Evolutionary conservation across 2,888 invertebrate species (phyloP), one percentile per base, ranked within the genome.

Genomic region (Theretra japonica): DNA sequence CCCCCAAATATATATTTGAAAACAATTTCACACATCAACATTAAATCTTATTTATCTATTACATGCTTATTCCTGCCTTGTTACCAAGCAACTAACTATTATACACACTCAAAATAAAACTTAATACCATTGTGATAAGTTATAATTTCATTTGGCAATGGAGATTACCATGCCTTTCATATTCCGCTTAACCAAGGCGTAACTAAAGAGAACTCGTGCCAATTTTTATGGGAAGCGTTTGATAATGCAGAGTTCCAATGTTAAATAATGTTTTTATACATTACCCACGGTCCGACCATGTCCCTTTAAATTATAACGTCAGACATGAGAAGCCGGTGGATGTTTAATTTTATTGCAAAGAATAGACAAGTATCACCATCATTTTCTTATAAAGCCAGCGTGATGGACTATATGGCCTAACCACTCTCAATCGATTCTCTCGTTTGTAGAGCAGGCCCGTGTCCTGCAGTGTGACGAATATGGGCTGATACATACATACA

Each of bases 131-230:
- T 0, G 0, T 0, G 19, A 73, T 74, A 80, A 53, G 71, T 73
- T 70, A 23, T 21, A 48, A 8, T 56, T 72, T 75, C 6, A 17
- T 53, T 50, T 74, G 71, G 2, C 11, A 17, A 0, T 28, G 23
- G 21, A 28, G 30, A 70, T 68, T 50, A 62, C 19, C 23, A 57
- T 30, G 56, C 53, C n/a, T 65, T 72, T 70, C 65, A 70, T 73
- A 68, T 60, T 71, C 58, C 41, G 69, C 21, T 70, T 53, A 23
- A 70, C 72, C 70, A 70, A 79, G 74, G 84, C 90, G 91, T 89
- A 79, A 79, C 92, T 77, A 92, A 93, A 87, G 70, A 78, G 79
- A 88, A 79, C 93, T 86, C 91, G 93, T 93, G 93, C 83, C 93
- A 74, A 88, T 90, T 90, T 88, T 84, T 89, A 89, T 93, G 92